Conservation (phyloP, 2,797 vertebrate genomes). For the Cossypha polioptera region DNA sequence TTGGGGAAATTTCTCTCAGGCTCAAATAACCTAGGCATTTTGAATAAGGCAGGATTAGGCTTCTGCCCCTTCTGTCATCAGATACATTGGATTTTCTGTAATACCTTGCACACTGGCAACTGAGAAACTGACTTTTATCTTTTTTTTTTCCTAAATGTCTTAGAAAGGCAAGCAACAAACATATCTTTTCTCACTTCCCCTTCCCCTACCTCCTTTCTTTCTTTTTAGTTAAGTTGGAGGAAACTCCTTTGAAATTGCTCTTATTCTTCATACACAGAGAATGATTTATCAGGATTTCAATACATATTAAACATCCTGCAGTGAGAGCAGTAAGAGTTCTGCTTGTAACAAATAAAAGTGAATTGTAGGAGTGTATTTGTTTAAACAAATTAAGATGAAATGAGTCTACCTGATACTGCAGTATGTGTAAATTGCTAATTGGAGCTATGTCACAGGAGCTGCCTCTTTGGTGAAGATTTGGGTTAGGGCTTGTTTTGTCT, state of each 20-base stretch:
- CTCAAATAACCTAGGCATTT: background rate
- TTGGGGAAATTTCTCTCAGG: background rate
- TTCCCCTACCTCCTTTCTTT: background rate
- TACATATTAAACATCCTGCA: background rate
- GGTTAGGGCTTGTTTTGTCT: background rate
- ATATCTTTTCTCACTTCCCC: background rate
- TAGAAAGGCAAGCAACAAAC: background rate
- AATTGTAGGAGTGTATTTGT: background rate
- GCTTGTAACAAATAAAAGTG: constrained; percentile 5
- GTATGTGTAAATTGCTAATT: background rate
- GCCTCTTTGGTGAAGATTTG: background rate
- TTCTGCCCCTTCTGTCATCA: background rate
- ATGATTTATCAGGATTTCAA: background rate
- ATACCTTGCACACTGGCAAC: background rate
- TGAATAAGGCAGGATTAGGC: background rate
- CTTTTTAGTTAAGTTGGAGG: background rate
- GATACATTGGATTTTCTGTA: background rate
- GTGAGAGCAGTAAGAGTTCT: background rate
- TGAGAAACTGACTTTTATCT: background rate
- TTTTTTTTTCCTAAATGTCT: background rate
- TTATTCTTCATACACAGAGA: background rate
- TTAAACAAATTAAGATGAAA: constrained; percentile 28
- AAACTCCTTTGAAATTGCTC: background rate
- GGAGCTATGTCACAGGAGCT: background rate
- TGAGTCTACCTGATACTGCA: background rate